Evolutionary conservation across 2,797 vertebrate species (phyloP), one percentile per base, ranked within the genome.

Genomic region (Sebastes hubbsi): DNA sequence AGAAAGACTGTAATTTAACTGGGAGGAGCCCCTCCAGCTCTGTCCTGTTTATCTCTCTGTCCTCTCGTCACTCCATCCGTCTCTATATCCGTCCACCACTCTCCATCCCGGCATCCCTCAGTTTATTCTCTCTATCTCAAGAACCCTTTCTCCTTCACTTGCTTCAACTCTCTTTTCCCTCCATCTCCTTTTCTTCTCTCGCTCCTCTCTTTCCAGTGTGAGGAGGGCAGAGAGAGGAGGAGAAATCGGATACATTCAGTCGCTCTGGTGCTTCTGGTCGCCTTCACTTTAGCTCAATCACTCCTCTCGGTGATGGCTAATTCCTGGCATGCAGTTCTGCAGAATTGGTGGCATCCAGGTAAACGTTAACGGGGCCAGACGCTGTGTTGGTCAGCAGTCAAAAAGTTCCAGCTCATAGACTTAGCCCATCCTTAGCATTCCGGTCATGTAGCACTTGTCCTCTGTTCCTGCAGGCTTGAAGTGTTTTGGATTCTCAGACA

Each of bases 1-100:
- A 84, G 64, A 75, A 88, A 75, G 82, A 77, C 89, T 91, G 87
- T 92, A 92, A 93, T 92, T 92, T 86, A 81, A 61, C 83, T 42
- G 89, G 91, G 88, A 83, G 89, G 83, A 74, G 79, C 38, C 58
- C 56, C 52, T 70, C 62, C 69, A 61, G 70, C 79, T 72, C 60
- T 29, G 10, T 72, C 64, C 58, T 27, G 20, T 83, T 72, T 25
- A 8, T 70, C 46, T 72, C 79, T 69, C 60, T 22, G 12, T 72
- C 67, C 60, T 27, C 71, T 3, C 20, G 60, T 76, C 76, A 5
- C 78, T 83, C 74, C 32, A 20, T 83, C 75, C 25, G 5, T 70
- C 54, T 60, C 77, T 75, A 75, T 63, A 80, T 65, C 56, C 22
- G 36, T 74, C 42, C 49, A 68, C 16, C 32, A 5, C 32, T 49